Conservation (phyloP, 2,888 invertebrate genomes). For the Hypselothyrea guttata region DNA sequence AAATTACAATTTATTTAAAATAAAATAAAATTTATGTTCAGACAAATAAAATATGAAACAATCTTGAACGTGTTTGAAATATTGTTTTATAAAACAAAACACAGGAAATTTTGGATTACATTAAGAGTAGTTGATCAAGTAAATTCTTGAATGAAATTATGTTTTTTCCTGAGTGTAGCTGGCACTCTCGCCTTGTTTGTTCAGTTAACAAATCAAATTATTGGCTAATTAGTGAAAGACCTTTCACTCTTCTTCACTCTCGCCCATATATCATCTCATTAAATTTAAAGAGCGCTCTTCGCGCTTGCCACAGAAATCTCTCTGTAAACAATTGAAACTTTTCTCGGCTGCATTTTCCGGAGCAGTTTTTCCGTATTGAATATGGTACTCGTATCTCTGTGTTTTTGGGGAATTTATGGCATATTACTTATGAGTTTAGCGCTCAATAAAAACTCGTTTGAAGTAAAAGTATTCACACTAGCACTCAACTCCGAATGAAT, state of each 20-base stretch:
- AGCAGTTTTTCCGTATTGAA: too few species aligned
- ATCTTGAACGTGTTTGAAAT: too few species aligned
- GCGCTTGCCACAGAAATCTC: conserved; percentile 6
- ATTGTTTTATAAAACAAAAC: too few species aligned
- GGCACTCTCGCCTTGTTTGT: conserved; percentile 8
- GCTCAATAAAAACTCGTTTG: conserved; percentile 26
- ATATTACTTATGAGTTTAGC: conserved; percentile 15
- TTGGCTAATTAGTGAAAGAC: conserved; percentile 55
- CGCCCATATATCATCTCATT: conserved; percentile 18
- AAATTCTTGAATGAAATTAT: too few species aligned
- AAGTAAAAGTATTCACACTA: conserved; percentile 13
- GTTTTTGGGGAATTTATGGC: conserved; percentile 5
- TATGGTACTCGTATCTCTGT: neutral
- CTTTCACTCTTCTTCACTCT: conserved; percentile 12
- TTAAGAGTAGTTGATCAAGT: too few species aligned
- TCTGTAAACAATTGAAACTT: conserved; percentile 28
- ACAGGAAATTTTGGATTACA: too few species aligned
- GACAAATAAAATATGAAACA: too few species aligned
- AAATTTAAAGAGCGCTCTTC: conserved; percentile 20
- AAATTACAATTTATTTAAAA: too few species aligned
- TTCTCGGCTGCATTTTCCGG: neutral
- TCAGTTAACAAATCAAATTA: conserved; percentile 56
- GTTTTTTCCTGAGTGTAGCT: too few species aligned
- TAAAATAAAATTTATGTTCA: too few species aligned
- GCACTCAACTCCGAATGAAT: neutral